Evolutionary conservation across 2,888 invertebrate species (phyloP).

Genomic region (Silvanus unidentatus): DNA sequence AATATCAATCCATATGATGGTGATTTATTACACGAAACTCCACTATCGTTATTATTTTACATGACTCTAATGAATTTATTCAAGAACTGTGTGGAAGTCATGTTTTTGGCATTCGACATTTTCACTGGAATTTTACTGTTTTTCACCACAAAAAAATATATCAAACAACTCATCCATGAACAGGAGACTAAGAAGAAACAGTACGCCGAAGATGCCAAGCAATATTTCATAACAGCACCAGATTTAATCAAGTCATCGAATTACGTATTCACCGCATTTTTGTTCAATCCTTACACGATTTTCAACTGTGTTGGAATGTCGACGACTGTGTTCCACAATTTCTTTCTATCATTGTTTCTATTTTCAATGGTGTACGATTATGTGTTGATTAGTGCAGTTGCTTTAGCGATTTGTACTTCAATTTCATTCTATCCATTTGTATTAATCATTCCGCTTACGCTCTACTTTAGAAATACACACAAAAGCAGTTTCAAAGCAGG

Average conservation of each 20-base stretch:
- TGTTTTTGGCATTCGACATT: constrained; percentile 73
- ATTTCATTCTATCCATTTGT: constrained; percentile 80
- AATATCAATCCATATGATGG: constrained; percentile 84
- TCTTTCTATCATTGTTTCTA: constrained; percentile 68
- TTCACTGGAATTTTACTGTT: constrained; percentile 69
- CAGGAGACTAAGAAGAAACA: constrained; percentile 50
- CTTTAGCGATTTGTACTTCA: constrained; percentile 72
- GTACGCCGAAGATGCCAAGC: constrained; percentile 56
- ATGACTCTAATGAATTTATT: constrained; percentile 55
- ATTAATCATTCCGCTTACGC: constrained; percentile 73
- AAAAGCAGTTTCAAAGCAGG: constrained; percentile 46
- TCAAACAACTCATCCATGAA: constrained; percentile 51
- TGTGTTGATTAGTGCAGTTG: constrained; percentile 56
- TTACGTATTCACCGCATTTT: constrained; percentile 70
- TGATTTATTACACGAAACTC: constrained; percentile 89
- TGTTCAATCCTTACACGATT: constrained; percentile 85
- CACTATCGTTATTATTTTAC: constrained; percentile 64
- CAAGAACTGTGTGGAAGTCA: constrained; percentile 50
- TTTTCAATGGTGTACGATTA: constrained; percentile 46
- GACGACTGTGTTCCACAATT: constrained; percentile 84
- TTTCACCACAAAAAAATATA: constrained; percentile 64
- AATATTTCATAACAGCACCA: constrained; percentile 50
- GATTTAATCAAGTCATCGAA: constrained; percentile 59
- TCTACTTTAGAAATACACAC: constrained; percentile 58
- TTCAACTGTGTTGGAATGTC: constrained; percentile 84